Evolutionary conservation across 2,888 invertebrate species (phyloP), one percentile per base, ranked within the genome.

Genomic region (Noctuana brunneofusca): DNA sequence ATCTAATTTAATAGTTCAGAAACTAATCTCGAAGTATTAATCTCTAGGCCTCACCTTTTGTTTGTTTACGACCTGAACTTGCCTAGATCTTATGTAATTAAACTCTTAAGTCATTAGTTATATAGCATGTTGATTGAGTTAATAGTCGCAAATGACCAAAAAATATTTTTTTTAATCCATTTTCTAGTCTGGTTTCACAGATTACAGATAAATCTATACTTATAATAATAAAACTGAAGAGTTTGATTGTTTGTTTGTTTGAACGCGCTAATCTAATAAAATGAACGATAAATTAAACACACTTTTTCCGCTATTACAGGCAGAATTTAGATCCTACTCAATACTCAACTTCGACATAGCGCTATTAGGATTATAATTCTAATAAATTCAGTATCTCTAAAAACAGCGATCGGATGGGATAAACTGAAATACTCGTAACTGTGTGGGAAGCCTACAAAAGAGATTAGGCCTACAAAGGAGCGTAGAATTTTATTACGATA

Each of bases 1-100:
- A 43, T 22, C 18, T 56, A 56, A 43, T 43, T 56, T 27, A 56
- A 56, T 43, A 56, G 55, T 56, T 43, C 14, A 30, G 43, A 43
- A 52, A 43, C 43, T 43, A 56, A 56, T 56, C n/a, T 56, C 43
- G 12, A 16, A n/a, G 41, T 16, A 41, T 16, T 41, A 16, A 41
- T 41, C 8, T 41, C 16, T 16, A 41, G 41, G 41, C 16, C 41
- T 41, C 8, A 16, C 41, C 41, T 41, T 16, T 41, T 41, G 41
- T 41, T 16, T 41, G 14, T 1, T 6, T 16, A 41, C 16, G 16
- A 41, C 16, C 41, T 41, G 18, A 38, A 14, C 38, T 38, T n/a
- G 38, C 14, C 6, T 14, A n/a, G 14, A 18, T 3, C 41, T 38
- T 38, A 2, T 9, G 18, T 3, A 11, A 43, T 43, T 43, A 18